A percentile compares a stretch with the other conserved stretches of the same genome.
Conservation (phyloP, 2,888 invertebrate species). For the Torymus aiolomorphi region DNA sequence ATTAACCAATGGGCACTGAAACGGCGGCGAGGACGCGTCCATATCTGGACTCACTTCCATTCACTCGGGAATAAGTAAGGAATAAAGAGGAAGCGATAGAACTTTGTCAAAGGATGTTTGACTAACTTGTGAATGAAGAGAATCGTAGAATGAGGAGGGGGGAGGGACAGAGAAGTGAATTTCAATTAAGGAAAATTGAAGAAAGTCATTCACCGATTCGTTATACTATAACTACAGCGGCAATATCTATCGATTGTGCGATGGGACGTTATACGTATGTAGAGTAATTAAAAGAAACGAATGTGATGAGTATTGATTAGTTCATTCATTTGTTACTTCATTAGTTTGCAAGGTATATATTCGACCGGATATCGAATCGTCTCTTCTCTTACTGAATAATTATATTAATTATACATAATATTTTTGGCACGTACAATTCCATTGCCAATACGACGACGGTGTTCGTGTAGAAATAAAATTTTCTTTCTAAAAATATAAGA, state of each 20-base stretch:
- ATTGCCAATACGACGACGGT: too few relatives aligned
- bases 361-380: too few relatives aligned
- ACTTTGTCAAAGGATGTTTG: slow-evolving; percentile 40
- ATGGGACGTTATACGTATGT: slow-evolving; percentile 25
- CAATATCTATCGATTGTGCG: slow-evolving; percentile 36
- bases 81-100: slow-evolving; percentile 26
- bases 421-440: too few relatives aligned
- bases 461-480: too few relatives aligned
- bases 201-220: slow-evolving; percentile 45
- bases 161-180: slow-evolving; percentile 6
- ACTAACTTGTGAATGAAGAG: slow-evolving; percentile 15
- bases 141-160: neutral
- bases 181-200: slow-evolving; percentile 43
- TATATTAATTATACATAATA: too few relatives aligned
- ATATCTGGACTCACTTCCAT: too few relatives aligned
- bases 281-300: slow-evolving; percentile 24
- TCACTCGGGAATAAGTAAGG: neutral
- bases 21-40: too few relatives aligned
- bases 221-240: neutral
- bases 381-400: too few relatives aligned
- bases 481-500: too few relatives aligned
- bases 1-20: too few relatives aligned
- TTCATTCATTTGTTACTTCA: neutral
- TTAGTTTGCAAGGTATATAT: too few relatives aligned
- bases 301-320: neutral